Base-by-base conservation (phyloP, 2,888 invertebrate genomes). In the Hyalella azteca region DNA sequence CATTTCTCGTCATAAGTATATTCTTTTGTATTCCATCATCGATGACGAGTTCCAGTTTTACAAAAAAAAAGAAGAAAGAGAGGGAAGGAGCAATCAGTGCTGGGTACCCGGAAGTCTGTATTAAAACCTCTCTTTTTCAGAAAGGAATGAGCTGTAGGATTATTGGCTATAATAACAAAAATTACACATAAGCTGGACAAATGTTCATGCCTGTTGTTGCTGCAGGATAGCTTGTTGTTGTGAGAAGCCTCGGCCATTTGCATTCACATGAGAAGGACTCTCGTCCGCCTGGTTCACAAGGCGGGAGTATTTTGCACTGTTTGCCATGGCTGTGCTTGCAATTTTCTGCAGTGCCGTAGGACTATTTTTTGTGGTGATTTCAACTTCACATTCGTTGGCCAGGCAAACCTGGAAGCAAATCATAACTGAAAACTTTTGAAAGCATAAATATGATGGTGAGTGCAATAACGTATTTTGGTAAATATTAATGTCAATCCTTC, bases 281-380 rank as follows among this genome's bases (percentile, higher is more conserved):
- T 73, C 73, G 22, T 73, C 73, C 3, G 82, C 79, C 79, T 84
- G 81, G 75, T 84, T 84, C 36, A 84, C 84, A 48, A 84, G 81
- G 22, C 84, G 81, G 76, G 81, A 81, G 79, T 84, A 84, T 29
- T 80, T 81, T 19, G 84, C 81, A 54, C 79, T 73, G 9, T 81
- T 80, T 32, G 80, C 80, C 4, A 81, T 83, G 15, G 77, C 81
- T 15, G 60, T 36, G 36, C 60, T 36, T 5, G 60, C 11, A 36
- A 81, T 80, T 66, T 83, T 81, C 39, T 80, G 83, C 80, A 83
- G 80, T 78, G 80, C 81, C 4, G 81, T 50, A 41, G 83, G 83
- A 78, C 81, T 78, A 29, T 60, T 60, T 29, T 36, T 60, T 32
- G 60, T 60, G 60, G 60, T 60, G 60, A 60, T 60, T 36, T 60